phyloP scores from a whole-genome alignment of 2,797 vertebrate species.

The Meda fulgida region DNA sequence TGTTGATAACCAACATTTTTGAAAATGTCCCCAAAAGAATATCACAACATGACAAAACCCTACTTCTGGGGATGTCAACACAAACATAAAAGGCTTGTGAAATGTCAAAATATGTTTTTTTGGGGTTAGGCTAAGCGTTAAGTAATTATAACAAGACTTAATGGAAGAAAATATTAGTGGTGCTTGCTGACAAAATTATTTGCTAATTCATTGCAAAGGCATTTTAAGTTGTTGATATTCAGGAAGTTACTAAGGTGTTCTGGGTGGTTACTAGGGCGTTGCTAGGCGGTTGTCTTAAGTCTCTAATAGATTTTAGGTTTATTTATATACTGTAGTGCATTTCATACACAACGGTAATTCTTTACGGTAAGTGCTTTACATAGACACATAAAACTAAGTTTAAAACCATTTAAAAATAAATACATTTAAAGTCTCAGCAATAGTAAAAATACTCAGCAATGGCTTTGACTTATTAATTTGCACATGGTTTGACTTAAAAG shows the following conservation, averaged over 20 bases:
- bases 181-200: background rate
- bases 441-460: no score
- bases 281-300: background rate
- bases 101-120: background rate
- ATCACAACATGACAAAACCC: conserved; percentile 15
- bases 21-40: conserved; percentile 22
- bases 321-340: background rate
- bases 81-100: background rate
- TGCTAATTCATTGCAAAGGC: background rate
- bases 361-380: background rate
- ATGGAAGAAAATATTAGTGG: background rate
- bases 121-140: background rate
- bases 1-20: background rate
- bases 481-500: background rate
- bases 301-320: background rate
- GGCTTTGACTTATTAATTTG: no score
- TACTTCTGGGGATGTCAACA: background rate
- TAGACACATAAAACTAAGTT: background rate
- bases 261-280: background rate
- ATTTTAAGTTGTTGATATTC: background rate
- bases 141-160: background rate
- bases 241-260: background rate
- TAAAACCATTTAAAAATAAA: background rate
- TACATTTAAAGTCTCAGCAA: background rate
- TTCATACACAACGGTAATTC: background rate